phyloP scores from a whole-genome alignment of 2,888 invertebrate genomes.

The Malachius bipustulatus region DNA sequence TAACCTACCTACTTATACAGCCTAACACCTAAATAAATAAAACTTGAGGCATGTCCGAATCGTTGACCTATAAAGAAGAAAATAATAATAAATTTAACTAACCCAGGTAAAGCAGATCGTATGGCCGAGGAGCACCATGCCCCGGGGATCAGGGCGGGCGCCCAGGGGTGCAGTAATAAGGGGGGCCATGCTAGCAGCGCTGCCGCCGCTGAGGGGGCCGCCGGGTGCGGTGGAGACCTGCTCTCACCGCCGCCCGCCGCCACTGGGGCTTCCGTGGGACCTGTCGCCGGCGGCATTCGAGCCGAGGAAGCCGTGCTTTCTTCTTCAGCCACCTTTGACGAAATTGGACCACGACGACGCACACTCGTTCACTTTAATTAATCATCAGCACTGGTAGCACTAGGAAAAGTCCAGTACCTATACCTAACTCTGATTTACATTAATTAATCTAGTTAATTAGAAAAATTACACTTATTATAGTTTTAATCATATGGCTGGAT shows the following conservation, averaged over 20 bases:
- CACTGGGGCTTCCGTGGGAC: constrained; percentile 9
- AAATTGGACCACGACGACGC: no score
- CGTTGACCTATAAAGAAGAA: no score
- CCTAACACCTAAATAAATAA: no score
- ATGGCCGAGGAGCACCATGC: constrained; percentile 55
- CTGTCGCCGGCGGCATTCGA: constrained; percentile 24
- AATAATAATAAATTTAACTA: no score
- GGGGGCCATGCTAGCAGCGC: constrained; percentile 66
- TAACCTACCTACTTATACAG: no score
- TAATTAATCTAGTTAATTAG: no score
- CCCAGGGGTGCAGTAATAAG: constrained; percentile 62
- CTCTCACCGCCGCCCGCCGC: no score
- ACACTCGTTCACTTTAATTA: no score
- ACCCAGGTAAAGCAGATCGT: constrained; percentile 64
- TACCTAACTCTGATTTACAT: no score
- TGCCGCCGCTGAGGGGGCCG: constrained; percentile 30
- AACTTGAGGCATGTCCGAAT: no score
- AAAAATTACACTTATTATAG: no score
- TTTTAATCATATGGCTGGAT: no score
- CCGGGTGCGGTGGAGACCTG: constrained; percentile 19
- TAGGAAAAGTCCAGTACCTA: constrained; percentile 1
- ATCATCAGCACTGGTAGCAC: constrained; percentile 10
- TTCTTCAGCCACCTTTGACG: constrained; percentile 35
- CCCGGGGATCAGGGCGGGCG: constrained; percentile 55
- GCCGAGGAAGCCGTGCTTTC: constrained; percentile 23